Percentiles rank a stretch among this genome's conserved stretches.
Conservation (phyloP, 37 sponge, comb jelly and placozoan genomes). For the Oopsacas minuta region DNA sequence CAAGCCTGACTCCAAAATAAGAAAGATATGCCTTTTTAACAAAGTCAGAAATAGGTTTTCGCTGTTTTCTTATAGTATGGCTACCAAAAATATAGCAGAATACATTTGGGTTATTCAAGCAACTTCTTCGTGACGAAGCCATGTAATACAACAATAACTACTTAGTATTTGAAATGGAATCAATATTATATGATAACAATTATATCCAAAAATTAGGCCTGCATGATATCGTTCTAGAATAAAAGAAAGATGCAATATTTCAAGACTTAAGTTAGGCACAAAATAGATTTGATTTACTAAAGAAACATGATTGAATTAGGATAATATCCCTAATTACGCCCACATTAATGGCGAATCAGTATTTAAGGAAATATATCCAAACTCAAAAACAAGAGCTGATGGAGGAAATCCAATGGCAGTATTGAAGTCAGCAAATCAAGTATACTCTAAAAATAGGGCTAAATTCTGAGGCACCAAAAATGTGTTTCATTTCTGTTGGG, state of each 20-base stretch:
- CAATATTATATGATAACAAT: too few species aligned
- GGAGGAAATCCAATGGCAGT: neutral
- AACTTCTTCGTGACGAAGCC: too few species aligned
- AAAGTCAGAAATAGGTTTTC: too few species aligned
- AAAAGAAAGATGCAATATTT: too few species aligned
- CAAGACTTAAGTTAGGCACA: neutral
- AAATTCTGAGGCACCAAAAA: neutral
- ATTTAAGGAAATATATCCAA: neutral
- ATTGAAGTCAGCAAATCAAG: neutral
- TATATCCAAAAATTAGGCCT: neutral
- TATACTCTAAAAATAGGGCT: neutral
- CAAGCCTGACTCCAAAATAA: too few species aligned
- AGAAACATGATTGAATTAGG: neutral
- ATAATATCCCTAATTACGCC: neutral
- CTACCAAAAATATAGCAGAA: too few species aligned
- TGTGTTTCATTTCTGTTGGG: neutral
- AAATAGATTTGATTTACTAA: neutral
- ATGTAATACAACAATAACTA: too few species aligned
- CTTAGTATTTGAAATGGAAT: too few species aligned
- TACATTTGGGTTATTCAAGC: too few species aligned
- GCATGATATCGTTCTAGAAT: neutral
- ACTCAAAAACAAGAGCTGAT: neutral
- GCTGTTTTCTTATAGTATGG: too few species aligned
- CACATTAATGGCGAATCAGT: neutral
- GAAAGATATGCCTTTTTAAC: too few species aligned